Evolutionary conservation across 2,113 vertebrate species (phyloP), one percentile per base, ranked within the genome.

Genomic region (Coracopsis vasa): DNA sequence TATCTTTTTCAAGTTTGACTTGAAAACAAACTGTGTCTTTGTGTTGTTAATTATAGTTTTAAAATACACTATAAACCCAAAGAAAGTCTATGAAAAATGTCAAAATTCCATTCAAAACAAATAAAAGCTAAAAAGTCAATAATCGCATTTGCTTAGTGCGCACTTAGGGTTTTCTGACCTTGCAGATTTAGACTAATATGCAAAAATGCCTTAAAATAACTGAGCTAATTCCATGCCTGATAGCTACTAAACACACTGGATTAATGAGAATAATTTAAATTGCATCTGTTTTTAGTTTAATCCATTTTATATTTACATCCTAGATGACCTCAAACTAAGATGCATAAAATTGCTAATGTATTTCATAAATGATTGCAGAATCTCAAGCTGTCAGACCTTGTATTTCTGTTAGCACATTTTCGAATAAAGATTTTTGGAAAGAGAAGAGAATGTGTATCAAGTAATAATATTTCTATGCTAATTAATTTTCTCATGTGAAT

Each of bases 231-330:
- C 61, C 11, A 17, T 67, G 19, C 66, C 58, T 95, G 58, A 58
- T 86, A 94, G 80, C 42, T 74, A 37, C 21, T 84, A 92, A 93
- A 73, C 74, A 16, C 27, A 71, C 47, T 83, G 31, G 42, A 74
- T 80, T 90, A 93, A 84, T 80, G 29, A 51, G 47, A 80, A 64
- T 71, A 67, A 66, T 86, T 62, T 74, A 80, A 56, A 74, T 86
- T 93, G n/a, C 67, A 88, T 90, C 71, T 92, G 80, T 1, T 94
- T 96, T 92, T 58, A 67, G 29, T 96, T 95, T 90, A 78, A 90
- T 83, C 39, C 15, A 44, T 80, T 96, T 92, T 86, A 42, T 92
- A 86, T 88, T 96, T 92, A 42, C 19, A 66, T 88, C 16, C 64
- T 94, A 50, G 61, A 73, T 90, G 71, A 28, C 79, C 62, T 92